phyloP scores from a whole-genome alignment of 1,140 invertebrate genomes.

The Oppia nitens region DNA sequence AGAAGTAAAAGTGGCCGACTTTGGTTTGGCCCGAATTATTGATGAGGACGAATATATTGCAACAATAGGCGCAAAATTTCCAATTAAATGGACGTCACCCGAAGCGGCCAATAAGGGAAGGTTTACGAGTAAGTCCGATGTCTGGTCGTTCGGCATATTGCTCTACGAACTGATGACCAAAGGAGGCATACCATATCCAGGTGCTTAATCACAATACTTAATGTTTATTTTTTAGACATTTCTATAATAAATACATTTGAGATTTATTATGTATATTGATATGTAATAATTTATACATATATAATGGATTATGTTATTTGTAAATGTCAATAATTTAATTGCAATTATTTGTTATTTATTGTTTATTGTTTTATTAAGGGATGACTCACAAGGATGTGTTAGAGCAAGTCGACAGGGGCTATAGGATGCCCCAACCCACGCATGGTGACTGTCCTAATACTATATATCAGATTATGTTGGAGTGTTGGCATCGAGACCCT shows the following conservation, averaged over 20 bases:
- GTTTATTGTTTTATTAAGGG: too few relatives aligned
- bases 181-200: constrained; percentile 86
- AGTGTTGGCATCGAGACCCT: constrained; percentile 78
- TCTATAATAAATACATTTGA: too few relatives aligned
- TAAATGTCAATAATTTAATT: too few relatives aligned
- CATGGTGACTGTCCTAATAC: constrained; percentile 54
- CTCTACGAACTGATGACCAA: constrained; percentile 96
- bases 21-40: constrained; percentile 88
- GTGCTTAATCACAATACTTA: too few relatives aligned
- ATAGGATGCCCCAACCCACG: constrained; percentile 88
- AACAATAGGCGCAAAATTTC: constrained; percentile 83
- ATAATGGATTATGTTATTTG: too few relatives aligned
- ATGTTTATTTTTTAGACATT: too few relatives aligned
- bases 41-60: constrained; percentile 99
- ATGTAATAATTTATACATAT: too few relatives aligned
- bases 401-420: constrained; percentile 96
- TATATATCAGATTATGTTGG: constrained; percentile 77
- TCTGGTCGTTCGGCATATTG: constrained; percentile 97
- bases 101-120: constrained; percentile 97
- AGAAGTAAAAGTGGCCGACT: constrained; percentile 79
- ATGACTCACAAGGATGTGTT: constrained; percentile 99
- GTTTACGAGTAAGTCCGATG: constrained; percentile 98
- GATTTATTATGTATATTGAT: too few relatives aligned
- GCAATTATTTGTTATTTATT: too few relatives aligned
- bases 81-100: constrained; percentile 94